Base-by-base conservation (phyloP, 2,797 vertebrate genomes). In the Anguilla obscura region DNA sequence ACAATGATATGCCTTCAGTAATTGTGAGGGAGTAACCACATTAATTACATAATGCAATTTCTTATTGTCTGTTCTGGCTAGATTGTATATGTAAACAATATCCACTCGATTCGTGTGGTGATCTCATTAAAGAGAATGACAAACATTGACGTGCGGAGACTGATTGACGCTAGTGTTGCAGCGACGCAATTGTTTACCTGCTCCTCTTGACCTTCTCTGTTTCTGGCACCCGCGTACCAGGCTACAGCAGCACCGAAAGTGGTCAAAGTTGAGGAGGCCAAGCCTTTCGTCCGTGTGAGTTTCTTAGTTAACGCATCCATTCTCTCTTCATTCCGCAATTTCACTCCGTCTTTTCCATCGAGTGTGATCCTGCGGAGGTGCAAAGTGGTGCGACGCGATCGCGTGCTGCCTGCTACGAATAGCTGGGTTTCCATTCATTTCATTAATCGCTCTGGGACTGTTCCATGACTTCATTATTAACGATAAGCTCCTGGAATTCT, bases 211-310 rank as follows among this genome's bases (percentile, higher is more conserved):
- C 93, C 89, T 93, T 85, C 69, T 85, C 87, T 93, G 91, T 94
- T 90, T 95, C 92, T 96, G 95, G 92, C 93, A 95, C 95, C 96
- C 95, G 96, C 93, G 95, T 94, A 95, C 95, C 96, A 97, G 96
- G 96, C 94, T 92, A 89, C 95, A 95, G 94, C 96, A 95, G 93
- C 96, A 96, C 89, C 93, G 92, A 94, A 96, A 96, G 94, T 93
- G 95, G 95, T 95, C 96, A 94, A 96, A 96, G 95, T 92, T 92
- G 92, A 96, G 95, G 96, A 96, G 95, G 92, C 93, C 94, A 3
- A 95, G 95, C 93, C 94, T 94, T 92, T 95, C 94, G 90, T 94
- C 94, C 91, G 94, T 93, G 95, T 96, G 95, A 97, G 95, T 96
- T 91, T 88, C 87, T 91, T 52, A 85, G 91, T 76, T 86, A 71